Percentiles rank a stretch among this genome's conserved stretches.
Conservation (phyloP, 1,140 invertebrate genomes). For the Zeugodacus cucurbitae region DNA sequence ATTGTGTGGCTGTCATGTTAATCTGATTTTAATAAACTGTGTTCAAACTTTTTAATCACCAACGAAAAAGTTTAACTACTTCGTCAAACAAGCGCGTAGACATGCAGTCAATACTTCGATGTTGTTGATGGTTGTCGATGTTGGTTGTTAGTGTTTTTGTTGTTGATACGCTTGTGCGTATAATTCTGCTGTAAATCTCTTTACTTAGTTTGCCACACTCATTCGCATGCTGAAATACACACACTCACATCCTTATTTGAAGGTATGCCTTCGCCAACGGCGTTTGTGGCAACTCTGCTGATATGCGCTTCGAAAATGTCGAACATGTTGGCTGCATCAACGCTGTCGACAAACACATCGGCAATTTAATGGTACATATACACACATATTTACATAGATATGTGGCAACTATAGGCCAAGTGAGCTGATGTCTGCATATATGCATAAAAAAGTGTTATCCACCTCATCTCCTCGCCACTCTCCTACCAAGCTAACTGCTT, state of each 20-base stretch:
- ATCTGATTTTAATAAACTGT: constrained; percentile 46
- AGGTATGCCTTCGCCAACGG: neutral
- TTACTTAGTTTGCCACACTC: constrained; percentile 4
- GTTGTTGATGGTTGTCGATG: neutral
- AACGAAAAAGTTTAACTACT: constrained; percentile 33
- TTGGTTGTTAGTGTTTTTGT: neutral
- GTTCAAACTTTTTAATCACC: constrained; percentile 48
- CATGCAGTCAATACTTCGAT: neutral
- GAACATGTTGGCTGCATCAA: constrained; percentile 21
- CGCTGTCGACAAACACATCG: neutral
- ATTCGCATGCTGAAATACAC: neutral
- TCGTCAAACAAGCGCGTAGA: constrained; percentile 32
- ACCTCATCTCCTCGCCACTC: neutral
- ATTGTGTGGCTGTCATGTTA: constrained; percentile 38
- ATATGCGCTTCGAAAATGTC: constrained; percentile 29
- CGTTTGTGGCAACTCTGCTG: constrained; percentile 5
- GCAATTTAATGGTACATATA: neutral
- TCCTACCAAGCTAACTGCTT: neutral
- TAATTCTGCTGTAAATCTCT: constrained; percentile 14
- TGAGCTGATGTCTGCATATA: neutral
- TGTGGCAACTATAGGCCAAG: neutral
- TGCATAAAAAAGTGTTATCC: neutral
- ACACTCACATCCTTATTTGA: neutral
- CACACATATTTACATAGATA: neutral
- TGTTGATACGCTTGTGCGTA: constrained; percentile 14